phyloP scores from a whole-genome alignment of 2,113 vertebrate genomes.

The Galeopterus variegatus region DNA sequence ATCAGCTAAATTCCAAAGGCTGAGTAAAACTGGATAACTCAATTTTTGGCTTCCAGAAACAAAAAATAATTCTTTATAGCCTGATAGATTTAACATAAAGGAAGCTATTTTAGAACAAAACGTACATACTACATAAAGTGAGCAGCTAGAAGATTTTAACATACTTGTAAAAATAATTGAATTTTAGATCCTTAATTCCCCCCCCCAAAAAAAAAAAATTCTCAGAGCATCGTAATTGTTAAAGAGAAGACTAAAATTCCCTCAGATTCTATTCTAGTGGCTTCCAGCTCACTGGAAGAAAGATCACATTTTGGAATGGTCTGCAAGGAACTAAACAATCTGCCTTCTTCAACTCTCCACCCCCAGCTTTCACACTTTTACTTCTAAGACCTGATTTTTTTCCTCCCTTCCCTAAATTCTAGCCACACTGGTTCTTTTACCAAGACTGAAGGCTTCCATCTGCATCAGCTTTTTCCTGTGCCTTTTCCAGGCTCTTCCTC shows the following conservation, averaged over 20 bases:
- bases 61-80: slow-evolving; percentile 12
- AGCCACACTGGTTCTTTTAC: background rate
- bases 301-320: background rate
- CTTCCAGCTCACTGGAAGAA: background rate
- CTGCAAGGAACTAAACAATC: background rate
- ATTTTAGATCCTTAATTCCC: background rate
- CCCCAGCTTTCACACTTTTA: background rate
- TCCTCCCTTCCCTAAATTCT: background rate
- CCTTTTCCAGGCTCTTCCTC: background rate
- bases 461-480: background rate
- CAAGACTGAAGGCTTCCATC: background rate
- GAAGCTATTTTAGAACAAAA: slow-evolving; percentile 40
- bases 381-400: background rate
- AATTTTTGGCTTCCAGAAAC: slow-evolving; percentile 22
- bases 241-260: background rate
- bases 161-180: slow-evolving; percentile 40
- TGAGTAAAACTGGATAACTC: background rate
- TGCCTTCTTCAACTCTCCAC: background rate
- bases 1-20: background rate
- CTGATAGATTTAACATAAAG: slow-evolving; percentile 36
- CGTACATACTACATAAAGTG: background rate
- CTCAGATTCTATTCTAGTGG: background rate
- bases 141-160: background rate
- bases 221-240: background rate
- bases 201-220: background rate